Evolutionary conservation across 1,140 invertebrate species (phyloP), one percentile per base, ranked within the genome.

Genomic region (Trichomalopsis sarcophagae): DNA sequence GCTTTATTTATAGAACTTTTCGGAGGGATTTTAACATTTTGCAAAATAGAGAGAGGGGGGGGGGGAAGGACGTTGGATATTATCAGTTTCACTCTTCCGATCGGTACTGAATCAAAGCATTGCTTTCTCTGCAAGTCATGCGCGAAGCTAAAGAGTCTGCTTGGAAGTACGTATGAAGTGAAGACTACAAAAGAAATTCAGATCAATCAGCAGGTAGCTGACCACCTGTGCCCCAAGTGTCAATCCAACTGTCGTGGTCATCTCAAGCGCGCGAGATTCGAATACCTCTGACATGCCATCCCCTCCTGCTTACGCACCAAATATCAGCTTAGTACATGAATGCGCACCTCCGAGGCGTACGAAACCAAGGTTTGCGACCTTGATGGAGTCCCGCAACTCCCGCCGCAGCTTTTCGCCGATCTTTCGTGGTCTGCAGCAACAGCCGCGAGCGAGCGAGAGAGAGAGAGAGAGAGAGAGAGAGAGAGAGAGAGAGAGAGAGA

Each of bases 1-100:
- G 6, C 27, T 84, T 55, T 84, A 85, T 85, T 85, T 69, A 68
- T 68, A 81, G 73, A 33, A 2, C 6, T 68, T 74, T 23, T 23
- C 50, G 55, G 71, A 75, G 68, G 66, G 5, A 71, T 85, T 77
- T 66, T 40, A 77, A 2, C 55, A 62, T 76, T 85, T 85, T 81
- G 79, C 71, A 81, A 81, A 85, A 81, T 73, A 69, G 47, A 9
- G 5, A 23, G 40, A 36, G 23, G 27, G 27, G 27, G 27, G 27
- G 27, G 27, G 27, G 27, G 1, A 27, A 27, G 27, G 27, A 27
- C 27, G 27, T 27, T 27, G 27, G 1, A 27, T 27, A 33, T 23
- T 44, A 47, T 14, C 44, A 6, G n/a, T 50, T 84, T 81, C 71
- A 47, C 76, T 71, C 81, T 81, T 50, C 23, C 33, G 17, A 50